Evolutionary conservation across 2,888 invertebrate species (phyloP), one percentile per base, ranked within the genome.

Genomic region (Conops quadrifasciatus): DNA sequence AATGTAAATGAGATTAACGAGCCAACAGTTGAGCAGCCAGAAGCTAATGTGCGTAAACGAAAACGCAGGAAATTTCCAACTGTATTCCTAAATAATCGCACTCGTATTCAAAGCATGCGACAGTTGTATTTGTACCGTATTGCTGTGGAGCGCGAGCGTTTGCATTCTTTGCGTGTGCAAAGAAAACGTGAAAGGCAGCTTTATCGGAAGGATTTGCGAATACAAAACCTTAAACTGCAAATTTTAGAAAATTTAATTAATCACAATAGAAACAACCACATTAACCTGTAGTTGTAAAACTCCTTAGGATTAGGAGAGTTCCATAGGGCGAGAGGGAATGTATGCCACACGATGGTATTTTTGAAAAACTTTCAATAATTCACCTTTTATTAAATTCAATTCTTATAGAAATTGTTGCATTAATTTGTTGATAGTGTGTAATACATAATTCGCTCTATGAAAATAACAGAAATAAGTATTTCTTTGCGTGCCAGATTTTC

Each of bases 181-280:
- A 74, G 75, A 36, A 75, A 72, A 60, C 77, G 75, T 16, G 76
- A 77, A 56, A 68, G 72, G 4, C 60, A 75, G n/a, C 66, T 77
- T 15, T 74, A 75, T 30, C 74, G 66, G 9, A 75, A 76, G 60
- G 77, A 77, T 30, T 56, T 76, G 43, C 71, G 75, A 67, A 75
- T 76, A 62, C 77, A 75, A 70, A 76, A 77, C 49, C 67, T 77
- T n/a, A 77, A 77, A 67, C 36, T 77, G 36, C 67, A 75, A 70
- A 76, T 77, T 51, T 51, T 77, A 30, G 72, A 72, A 4, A 76
- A 76, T 15, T 67, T 77, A 21, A 67, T 71, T 2, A 72, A 74
- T 70, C 75, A 72, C 53, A 74, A 74, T 67, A 26, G 70, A 19
- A 68, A 63, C 13, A 65, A 60, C 45, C 71, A 73, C 45, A 71